Evolutionary conservation across 2,113 vertebrate species (phyloP), one percentile per base, ranked within the genome.

Genomic region (Pristiophorus japonicus): DNA sequence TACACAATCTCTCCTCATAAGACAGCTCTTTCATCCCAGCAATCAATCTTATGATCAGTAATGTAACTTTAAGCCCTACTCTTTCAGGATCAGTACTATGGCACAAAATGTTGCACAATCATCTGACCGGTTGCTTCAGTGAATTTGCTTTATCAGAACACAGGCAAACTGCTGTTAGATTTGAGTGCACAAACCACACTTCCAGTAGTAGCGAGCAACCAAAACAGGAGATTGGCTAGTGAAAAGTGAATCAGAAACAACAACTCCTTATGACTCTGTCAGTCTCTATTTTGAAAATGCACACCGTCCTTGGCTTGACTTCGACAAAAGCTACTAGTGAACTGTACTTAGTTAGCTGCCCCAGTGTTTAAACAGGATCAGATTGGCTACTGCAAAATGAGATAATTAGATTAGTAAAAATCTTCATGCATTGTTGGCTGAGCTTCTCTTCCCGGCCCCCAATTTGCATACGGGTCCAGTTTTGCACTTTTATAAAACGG

Each of bases 291-390:
- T 90, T 62, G 14, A 27, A 88, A 88, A 30, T 24, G 47, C 78
- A 81, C 38, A 8, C 24, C 11, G 45, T 51, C 22, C 84, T 87
- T 90, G 51, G 51, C 27, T 90, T 59, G 51, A 90, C 14, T 90
- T 90, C 51, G 59, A 90, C 87, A n/a, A n/a, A n/a, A n/a, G n/a
- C n/a, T n/a, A 90, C 27, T 59, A 81, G 51, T 34, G 85, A 88
- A 88, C 10, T 34, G 30, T 16, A 34, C 30, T 30, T 90, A 59
- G 12, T n/a, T 90, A 59, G 34, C 12, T 0, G 14, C 12, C 27
- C 47, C 51, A 59, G 55, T 59, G 51, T n/a, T 59, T 42, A 5
- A 59, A 90, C 87, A 90, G 27, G 51, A 5, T 55, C 51, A 34
- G 47, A 55, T 51, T 27, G 55, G 3, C 27, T 59, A 55, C 27